Evolutionary conservation across 2,888 invertebrate species (phyloP), one percentile per base, ranked within the genome.

Genomic region (Lucinisca nassula): DNA sequence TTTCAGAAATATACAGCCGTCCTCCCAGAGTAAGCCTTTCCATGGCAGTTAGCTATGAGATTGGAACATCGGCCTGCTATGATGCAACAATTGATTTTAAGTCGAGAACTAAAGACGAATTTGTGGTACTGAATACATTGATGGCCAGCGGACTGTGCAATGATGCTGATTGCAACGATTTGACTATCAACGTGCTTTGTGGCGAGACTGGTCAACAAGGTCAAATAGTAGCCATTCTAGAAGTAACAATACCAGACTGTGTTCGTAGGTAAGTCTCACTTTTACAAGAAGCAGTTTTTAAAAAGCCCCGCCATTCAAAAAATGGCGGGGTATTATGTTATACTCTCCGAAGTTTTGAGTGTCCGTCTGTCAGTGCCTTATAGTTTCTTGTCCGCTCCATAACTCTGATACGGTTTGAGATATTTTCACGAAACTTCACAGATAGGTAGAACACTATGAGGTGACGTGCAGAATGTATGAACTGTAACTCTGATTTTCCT

Each of bases 81-180:
- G 84, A 85, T 8, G 88, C 88, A 0, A 84, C 77, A 32, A 73
- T n/a, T 4, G 51, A 88, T 6, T 32, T 92, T 0, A 32, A 45
- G 1, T 12, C 10, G 1, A 77, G 83, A 30, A 72, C 88, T 1
- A 12, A 24, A 0, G 45, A 82, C 32, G 55, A 45, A 45, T 78
- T 89, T 0, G 35, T n/a, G 4, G 30, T 55, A 3, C 61, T 91
- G 67, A 85, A 88, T 49, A 8, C n/a, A 3, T 0, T 45, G 0
- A 79, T 35, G 30, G 38, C 40, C 4, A 45, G 55, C 21, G 35
- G 74, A 1, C 82, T 93, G 0, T 94, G 94, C 78, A 14, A n/a
- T 27, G 30, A 51, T 8, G 0, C 61, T 0, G 82, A 92, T 76
- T 94, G 94, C 81, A 35, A 49, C 61, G 93, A 93, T 82, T 77